Evolutionary conservation across 2,888 invertebrate species (phyloP), one percentile per base, ranked within the genome.

Genomic region (Papilio gigon): DNA sequence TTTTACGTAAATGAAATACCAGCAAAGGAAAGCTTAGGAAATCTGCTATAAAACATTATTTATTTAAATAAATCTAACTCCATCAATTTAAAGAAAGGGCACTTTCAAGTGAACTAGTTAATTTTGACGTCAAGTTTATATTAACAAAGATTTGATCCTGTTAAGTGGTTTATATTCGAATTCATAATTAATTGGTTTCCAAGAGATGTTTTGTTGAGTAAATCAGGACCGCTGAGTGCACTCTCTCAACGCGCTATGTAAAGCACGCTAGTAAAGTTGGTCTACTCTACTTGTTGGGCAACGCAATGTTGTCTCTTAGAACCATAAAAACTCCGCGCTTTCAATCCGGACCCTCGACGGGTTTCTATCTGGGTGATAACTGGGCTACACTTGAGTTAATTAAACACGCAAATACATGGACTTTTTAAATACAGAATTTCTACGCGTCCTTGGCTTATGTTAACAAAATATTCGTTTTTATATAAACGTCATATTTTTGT

Each of bases 261-360:
- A 61, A 61, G 71, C 70, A 47, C 44, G 66, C 75, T 47, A 69
- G 71, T 76, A 75, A 73, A 74, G 74, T 71, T 73, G 77, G 71
- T 74, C 76, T 74, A 75, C 77, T 76, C 72, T 67, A 77, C 74
- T 75, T 76, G 76, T 60, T 73, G 70, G 80, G 79, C 62, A 33
- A 70, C 67, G 80, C 77, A 74, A 84, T 84, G 83, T 80, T 79
- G 83, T 77, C 77, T 74, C 76, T 78, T 74, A 76, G 79, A 73
- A 73, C 79, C 71, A 75, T 79, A 87, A 87, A 89, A 89, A 88
- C 84, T 81, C 75, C 80, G 81, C 86, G 88, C 90, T 91, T 90
- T 91, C 90, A 82, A 89, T 89, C 89, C 87, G 87, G 87, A 84
- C 82, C 70, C 66, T 66, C 68, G 70, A 78, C 78, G 86, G 73